Conservation (phyloP, 1,140 invertebrate genomes). For the Dreissena rostriformis region DNA sequence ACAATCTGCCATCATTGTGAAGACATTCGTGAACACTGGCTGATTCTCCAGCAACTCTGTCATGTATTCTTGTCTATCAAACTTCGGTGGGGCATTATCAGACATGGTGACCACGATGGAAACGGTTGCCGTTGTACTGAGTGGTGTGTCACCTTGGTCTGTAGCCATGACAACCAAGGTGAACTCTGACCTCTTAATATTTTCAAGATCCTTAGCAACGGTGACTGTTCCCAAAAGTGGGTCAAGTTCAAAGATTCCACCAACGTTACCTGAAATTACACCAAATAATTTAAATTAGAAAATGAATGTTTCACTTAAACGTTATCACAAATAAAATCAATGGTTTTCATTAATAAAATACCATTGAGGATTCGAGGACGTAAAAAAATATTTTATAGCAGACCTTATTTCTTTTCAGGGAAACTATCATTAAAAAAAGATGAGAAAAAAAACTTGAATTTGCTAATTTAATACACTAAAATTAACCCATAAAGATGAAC, state of each 20-base stretch:
- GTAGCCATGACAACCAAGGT: slow-evolving; percentile 91
- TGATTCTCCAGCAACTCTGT: slow-evolving; percentile 94
- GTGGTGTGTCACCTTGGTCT: slow-evolving; percentile 89
- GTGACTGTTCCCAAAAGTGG: slow-evolving; percentile 88
- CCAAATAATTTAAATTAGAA: no score
- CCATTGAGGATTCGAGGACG: no score
- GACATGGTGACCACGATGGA: slow-evolving; percentile 94
- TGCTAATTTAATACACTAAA: no score
- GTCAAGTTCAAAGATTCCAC: slow-evolving; percentile 92
- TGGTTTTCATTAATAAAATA: no score
- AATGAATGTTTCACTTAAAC: no score
- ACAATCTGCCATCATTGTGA: slow-evolving; percentile 87
- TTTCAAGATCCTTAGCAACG: slow-evolving; percentile 89
- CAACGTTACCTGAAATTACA: slow-evolving; percentile 88
- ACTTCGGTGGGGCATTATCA: slow-evolving; percentile 92
- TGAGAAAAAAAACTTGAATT: no score
- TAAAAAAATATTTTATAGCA: no score
- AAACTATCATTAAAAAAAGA: no score
- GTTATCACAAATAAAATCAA: no score
- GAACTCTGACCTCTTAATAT: slow-evolving; percentile 92
- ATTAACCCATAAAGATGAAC: no score
- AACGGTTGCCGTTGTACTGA: slow-evolving; percentile 90
- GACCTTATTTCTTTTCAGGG: no score
- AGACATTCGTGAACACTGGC: slow-evolving; percentile 89
- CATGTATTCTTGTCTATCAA: slow-evolving; percentile 84